These are phyloP conservation scores for Felis chaus DNA, from an alignment of 2,113 vertebrate species.

Conservation along the genomic window DNA sequence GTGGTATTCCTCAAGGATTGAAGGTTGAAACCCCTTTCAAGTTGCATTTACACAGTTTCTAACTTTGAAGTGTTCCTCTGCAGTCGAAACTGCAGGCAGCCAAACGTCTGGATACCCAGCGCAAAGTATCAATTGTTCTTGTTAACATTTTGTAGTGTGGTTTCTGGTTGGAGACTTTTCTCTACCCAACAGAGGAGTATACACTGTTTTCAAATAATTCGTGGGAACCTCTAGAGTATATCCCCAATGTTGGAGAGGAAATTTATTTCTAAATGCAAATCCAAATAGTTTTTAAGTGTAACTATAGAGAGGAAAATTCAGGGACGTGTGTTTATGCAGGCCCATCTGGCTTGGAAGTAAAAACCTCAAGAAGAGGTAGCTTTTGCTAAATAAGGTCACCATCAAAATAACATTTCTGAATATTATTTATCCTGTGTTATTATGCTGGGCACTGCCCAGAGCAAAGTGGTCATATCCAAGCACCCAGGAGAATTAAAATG, in stretches of 20 bases:
- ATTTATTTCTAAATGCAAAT: slow-evolving; percentile 39
- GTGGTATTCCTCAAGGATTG: not conserved
- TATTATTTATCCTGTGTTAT: slow-evolving; percentile 7
- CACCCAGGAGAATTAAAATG: not conserved
- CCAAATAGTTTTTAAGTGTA: not conserved
- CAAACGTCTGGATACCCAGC: not conserved
- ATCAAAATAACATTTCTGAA: not conserved
- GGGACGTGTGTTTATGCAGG: not conserved
- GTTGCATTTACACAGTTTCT: not conserved
- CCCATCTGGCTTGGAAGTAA: slow-evolving; percentile 30
- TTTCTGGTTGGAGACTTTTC: slow-evolving; percentile 20
- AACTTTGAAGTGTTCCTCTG: slow-evolving; percentile 1
- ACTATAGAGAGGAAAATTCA: not conserved
- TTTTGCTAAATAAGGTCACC: slow-evolving; percentile 16
- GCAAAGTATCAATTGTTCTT: not conserved
- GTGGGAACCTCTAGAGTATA: not conserved
- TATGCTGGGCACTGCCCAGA: not conserved
- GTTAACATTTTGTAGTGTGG: not conserved
- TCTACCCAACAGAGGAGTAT: not conserved
- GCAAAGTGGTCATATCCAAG: not conserved
- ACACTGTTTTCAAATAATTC: not conserved
- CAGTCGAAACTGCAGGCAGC: not conserved
- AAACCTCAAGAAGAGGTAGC: not conserved
- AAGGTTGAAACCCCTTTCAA: not conserved
- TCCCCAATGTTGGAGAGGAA: not conserved